Base-by-base conservation (phyloP, 92 coral and sea anemone genomes). In the Isaurus tuberculatus region DNA sequence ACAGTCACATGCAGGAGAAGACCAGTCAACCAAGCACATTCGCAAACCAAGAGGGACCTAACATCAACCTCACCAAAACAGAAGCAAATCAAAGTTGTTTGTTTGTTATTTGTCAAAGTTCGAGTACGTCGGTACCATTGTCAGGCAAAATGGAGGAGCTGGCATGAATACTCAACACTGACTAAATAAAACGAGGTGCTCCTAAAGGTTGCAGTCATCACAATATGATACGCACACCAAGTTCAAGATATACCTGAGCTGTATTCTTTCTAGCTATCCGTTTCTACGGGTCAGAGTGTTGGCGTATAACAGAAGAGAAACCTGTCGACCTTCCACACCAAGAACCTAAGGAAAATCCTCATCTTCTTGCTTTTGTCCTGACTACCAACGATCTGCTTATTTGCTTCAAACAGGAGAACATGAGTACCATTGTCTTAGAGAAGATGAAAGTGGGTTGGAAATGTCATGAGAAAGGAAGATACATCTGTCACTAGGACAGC, bases 391-490 rank as follows among this genome's bases (percentile, higher is more conserved):
- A 46, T 46, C 46, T 46, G 17, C 72, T n/a, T n/a, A n/a, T n/a
- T n/a, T n/a, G n/a, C n/a, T n/a, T n/a, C n/a, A n/a, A n/a, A n/a
- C n/a, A n/a, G 19, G 85, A 86, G 53, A 49, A 44, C 55, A 32
- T 86, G 19, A 48, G 73, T 10, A 65, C 85, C 36, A 58, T 69
- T 16, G 23, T 68, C 57, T 36, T 40, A 65, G 69, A 84, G 83
- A 65, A n/a, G 89, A 28, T 86, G 89, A 85, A 86, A 72, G 60
- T 86, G 85, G 85, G 69, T 48, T 36, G 65, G 81, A 4, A 79
- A 86, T 69, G 85, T 79, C 13, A 48, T 86, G 9, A 48, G 80
- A 20, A 83, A 31, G 80, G 65, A 57, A 27, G 29, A 19, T 3
- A 57, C 25, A 0, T 53, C 61, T 14, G 17, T 14, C 61, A 53